phyloP scores from a whole-genome alignment of 2,888 invertebrate species.

The Neocrepidodera transversa region DNA sequence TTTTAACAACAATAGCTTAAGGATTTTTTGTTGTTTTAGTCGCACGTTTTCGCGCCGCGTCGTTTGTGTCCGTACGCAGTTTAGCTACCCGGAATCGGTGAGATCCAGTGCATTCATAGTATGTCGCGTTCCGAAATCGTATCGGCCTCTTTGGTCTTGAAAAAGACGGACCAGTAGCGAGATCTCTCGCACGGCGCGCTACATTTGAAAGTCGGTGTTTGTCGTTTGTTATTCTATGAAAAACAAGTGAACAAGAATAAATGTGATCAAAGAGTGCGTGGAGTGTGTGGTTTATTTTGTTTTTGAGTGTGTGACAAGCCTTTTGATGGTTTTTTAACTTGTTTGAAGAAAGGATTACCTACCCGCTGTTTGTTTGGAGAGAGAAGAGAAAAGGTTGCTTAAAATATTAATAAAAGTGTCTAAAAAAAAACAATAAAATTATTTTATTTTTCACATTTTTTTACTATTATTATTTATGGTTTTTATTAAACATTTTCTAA shows the following conservation, averaged over 20 bases:
- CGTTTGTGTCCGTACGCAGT: slow-evolving; percentile 20
- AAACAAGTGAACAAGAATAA: slow-evolving; percentile 18
- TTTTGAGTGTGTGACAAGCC: background rate
- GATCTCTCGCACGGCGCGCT: slow-evolving; percentile 1
- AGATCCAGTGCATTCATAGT: slow-evolving; percentile 17
- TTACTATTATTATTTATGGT: too few relatives aligned
- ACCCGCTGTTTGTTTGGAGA: too few relatives aligned
- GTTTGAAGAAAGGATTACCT: background rate
- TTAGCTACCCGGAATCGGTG: slow-evolving; percentile 28
- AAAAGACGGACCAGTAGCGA: background rate
- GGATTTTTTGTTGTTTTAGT: slow-evolving; percentile 13
- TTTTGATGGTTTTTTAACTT: background rate
- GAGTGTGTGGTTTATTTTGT: background rate
- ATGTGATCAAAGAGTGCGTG: slow-evolving; percentile 20
- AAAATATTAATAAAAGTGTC: too few relatives aligned
- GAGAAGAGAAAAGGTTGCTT: too few relatives aligned
- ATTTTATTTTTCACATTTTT: too few relatives aligned
- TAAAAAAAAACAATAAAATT: too few relatives aligned
- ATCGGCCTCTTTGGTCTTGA: background rate
- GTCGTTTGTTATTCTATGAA: background rate
- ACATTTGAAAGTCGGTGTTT: background rate
- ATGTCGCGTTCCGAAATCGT: slow-evolving; percentile 19
- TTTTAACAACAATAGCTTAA: slow-evolving; percentile 8
- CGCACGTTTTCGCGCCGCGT: slow-evolving; percentile 9
- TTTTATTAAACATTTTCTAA: too few relatives aligned